Percentiles rank a stretch among this genome's conserved stretches.
Conservation (phyloP, 2,888 invertebrate species). For the Scaptomyza polygonia region DNA sequence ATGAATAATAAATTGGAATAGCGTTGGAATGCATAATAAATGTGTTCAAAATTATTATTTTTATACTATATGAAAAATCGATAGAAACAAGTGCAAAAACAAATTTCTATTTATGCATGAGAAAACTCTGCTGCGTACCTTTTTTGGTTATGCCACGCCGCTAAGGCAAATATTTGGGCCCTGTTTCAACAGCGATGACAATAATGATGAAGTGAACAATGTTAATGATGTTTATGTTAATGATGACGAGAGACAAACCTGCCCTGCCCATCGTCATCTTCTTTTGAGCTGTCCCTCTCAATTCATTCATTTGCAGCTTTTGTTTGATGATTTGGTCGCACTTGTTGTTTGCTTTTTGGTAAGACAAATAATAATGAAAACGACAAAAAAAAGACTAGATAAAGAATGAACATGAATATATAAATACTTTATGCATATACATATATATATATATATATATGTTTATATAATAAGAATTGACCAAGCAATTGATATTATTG, state of each 20-base stretch:
- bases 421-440: too few species aligned
- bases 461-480: not conserved
- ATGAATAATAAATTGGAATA: conserved; percentile 1
- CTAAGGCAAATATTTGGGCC: conserved; percentile 61
- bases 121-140: conserved; percentile 44
- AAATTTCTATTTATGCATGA: conserved; percentile 10
- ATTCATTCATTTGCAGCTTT: conserved; percentile 69
- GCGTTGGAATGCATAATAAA: conserved; percentile 4
- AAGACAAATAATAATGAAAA: conserved; percentile 24
- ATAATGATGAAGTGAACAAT: conserved; percentile 7
- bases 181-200: conserved; percentile 39
- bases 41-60: not conserved
- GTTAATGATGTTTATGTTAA: conserved; percentile 17
- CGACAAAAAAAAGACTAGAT: not conserved
- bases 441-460: too few species aligned
- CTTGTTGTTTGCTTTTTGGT: conserved; percentile 51
- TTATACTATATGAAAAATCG: not conserved
- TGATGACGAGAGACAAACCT: conserved; percentile 2
- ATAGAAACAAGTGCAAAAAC: conserved; percentile 5
- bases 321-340: conserved; percentile 71
- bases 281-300: conserved; percentile 36
- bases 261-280: conserved; percentile 22
- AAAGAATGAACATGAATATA: not conserved
- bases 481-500: conserved; percentile 24
- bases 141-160: conserved; percentile 41